These are phyloP conservation scores for Pachyuromys duprasi DNA, from an alignment of 2,797 vertebrate genomes.

Conservation along the genomic window DNA sequence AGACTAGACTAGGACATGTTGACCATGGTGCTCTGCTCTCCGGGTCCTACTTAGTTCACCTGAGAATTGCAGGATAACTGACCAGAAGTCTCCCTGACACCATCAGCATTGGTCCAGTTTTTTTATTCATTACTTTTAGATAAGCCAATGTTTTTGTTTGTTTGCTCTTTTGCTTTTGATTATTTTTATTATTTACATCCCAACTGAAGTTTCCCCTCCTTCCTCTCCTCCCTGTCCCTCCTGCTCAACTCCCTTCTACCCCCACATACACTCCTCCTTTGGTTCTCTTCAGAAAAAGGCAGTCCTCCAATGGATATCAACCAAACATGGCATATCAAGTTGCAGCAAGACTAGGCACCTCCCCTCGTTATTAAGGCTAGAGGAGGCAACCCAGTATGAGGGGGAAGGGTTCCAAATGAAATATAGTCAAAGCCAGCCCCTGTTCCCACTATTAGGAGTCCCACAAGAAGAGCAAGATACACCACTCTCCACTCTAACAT, in stretches of 20 bases:
- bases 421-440: no score
- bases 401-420: no score
- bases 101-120: background rate
- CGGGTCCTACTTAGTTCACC: background rate
- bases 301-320: background rate
- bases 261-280: background rate
- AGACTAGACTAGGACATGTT: background rate
- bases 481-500: background rate
- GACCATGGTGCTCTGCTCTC: background rate
- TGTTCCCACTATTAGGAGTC: background rate
- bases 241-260: background rate
- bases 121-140: background rate
- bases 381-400: no score
- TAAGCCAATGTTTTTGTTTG: background rate
- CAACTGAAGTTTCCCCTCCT: background rate
- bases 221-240: background rate
- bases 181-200: background rate
- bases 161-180: background rate
- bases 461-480: background rate
- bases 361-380: no score
- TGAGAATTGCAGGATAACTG: background rate
- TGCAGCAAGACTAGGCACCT: no score
- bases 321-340: background rate
- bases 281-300: background rate
- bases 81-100: background rate